phyloP scores from a whole-genome alignment of 2,113 vertebrate species.

The Malurus alboscapulatus region DNA sequence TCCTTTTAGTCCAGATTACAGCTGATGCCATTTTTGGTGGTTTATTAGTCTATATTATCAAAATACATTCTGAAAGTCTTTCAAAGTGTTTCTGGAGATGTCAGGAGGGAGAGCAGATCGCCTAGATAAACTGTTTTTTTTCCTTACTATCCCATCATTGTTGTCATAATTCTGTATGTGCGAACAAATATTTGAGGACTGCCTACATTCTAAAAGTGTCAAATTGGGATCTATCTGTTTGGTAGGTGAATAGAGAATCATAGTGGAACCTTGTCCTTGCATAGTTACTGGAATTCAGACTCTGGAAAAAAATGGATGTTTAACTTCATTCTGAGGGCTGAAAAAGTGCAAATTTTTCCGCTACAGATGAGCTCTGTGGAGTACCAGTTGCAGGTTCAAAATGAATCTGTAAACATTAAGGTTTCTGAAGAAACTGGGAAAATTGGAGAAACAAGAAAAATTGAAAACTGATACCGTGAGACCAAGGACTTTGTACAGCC shows the following conservation, averaged over 20 bases:
- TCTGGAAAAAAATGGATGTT: neutral
- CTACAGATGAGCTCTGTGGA: neutral
- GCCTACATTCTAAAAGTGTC: neutral
- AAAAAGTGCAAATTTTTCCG: neutral
- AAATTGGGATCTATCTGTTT: neutral
- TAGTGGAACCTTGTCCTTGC: neutral
- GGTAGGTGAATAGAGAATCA: neutral
- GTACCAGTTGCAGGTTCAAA: neutral
- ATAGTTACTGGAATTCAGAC: neutral
- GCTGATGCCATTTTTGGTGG: neutral
- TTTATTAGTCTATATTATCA: neutral
- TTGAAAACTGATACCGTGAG: neutral
- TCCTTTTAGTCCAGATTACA: neutral
- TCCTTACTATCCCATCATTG: neutral
- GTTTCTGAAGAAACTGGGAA: neutral
- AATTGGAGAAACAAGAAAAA: neutral
- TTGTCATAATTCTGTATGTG: neutral
- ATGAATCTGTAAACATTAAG: neutral
- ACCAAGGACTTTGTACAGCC: neutral
- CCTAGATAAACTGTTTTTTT: neutral
- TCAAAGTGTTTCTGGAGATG: neutral
- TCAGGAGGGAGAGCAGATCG: neutral
- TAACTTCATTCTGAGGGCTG: neutral
- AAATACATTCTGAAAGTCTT: neutral
- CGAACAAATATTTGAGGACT: neutral